These are phyloP conservation scores for Umimayanthus kanabou DNA, from an alignment of 92 coral and sea anemone genomes.

Conservation along the genomic window DNA sequence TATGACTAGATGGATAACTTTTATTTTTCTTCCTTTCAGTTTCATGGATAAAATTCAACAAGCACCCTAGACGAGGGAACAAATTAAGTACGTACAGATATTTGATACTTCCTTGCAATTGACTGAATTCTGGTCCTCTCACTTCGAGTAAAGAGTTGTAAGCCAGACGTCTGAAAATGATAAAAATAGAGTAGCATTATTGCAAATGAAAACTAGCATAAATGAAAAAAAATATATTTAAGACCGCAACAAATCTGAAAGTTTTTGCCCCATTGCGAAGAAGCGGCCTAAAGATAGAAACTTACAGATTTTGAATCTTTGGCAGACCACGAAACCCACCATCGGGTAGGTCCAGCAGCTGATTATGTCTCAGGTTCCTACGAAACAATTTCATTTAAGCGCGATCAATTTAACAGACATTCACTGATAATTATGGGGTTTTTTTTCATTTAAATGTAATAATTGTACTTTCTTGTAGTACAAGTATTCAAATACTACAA, in stretches of 20 bases:
- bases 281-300: background rate
- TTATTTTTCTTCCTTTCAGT: no score
- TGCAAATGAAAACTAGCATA: background rate
- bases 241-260: background rate
- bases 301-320: background rate
- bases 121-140: background rate
- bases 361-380: slow-evolving; percentile 1
- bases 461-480: no score
- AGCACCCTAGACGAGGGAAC: no score
- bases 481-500: no score
- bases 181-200: background rate
- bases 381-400: background rate
- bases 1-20: no score
- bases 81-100: background rate
- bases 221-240: background rate
- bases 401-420: no score
- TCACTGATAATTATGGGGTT: no score
- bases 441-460: no score
- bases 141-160: slow-evolving; percentile 11
- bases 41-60: no score
- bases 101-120: background rate
- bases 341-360: background rate
- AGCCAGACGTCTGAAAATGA: background rate
- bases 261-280: no score
- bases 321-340: slow-evolving; percentile 1